Evolutionary conservation across 2,113 vertebrate species (phyloP).

Genomic region (Oncorhynchus nerka): DNA sequence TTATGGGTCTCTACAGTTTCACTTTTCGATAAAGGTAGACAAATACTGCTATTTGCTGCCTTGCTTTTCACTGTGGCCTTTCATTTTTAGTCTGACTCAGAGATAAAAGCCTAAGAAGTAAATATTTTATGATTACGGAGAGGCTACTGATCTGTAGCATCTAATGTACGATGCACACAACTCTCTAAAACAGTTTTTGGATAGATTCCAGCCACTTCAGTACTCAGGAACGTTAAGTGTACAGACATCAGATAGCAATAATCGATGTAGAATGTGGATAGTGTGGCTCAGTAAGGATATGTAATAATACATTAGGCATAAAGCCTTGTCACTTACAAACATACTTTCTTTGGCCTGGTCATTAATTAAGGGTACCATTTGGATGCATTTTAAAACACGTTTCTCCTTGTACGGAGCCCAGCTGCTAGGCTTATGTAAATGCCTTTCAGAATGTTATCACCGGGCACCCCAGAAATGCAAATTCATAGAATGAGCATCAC

Average conservation of each 20-base stretch:
- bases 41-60: conserved; percentile 34
- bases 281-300: conserved; percentile 36
- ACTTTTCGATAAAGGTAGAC: conserved; percentile 22
- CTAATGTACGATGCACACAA: conserved; percentile 18
- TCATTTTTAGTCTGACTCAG: conserved; percentile 40
- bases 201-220: conserved; percentile 32
- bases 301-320: conserved; percentile 16
- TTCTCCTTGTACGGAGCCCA: conserved; percentile 25
- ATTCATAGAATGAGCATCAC: background rate
- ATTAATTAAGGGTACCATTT: conserved; percentile 55
- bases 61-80: conserved; percentile 30
- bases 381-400: conserved; percentile 66
- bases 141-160: conserved; percentile 20
- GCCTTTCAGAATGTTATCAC: conserved; percentile 29
- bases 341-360: conserved; percentile 42
- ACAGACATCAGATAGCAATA: conserved; percentile 30
- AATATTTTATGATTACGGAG: conserved; percentile 62
- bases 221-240: conserved; percentile 24
- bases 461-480: conserved; percentile 19
- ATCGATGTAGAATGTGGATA: conserved; percentile 18
- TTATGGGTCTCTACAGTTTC: background rate
- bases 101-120: conserved; percentile 54
- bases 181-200: conserved; percentile 49
- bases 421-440: conserved; percentile 64
- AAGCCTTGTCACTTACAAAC: conserved; percentile 4